Evolutionary conservation across 2,113 vertebrate species (phyloP), one percentile per base, ranked within the genome.

Genomic region (Pterocles gutturalis): DNA sequence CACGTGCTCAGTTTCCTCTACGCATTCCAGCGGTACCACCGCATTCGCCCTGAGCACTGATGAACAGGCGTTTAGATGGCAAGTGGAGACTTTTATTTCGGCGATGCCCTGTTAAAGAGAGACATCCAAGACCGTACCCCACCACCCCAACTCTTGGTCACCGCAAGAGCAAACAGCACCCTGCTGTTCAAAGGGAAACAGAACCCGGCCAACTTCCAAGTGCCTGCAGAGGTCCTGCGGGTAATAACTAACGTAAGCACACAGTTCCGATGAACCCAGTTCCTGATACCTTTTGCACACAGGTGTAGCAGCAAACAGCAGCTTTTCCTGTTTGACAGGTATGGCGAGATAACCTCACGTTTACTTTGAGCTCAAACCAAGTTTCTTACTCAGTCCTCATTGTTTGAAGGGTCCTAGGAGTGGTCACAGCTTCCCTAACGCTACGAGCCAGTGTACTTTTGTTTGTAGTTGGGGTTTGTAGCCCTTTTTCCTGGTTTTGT

Each of bases 361-460:
- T 89, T 65, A 28, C 58, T 89, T 64, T 78, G 76, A 71, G 66
- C 69, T 28, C 21, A 82, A 33, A 53, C 67, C 72, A 88, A 76
- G 58, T 29, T 67, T 73, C 92, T 90, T 89, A 91, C 67, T 92
- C 84, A 57, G 45, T 70, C 9, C 61, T 28, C 51, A 28, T 48
- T 93, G 83, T 86, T 28, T 83, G 64, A 55, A 66, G 55, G 51
- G 48, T 45, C 64, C 45, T n/a, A 73, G 83, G 82, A 87, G 78
- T 10, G 88, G 80, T n/a, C 33, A 20, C 45, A 3, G 1, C 45
- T 67, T 78, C 65, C 80, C 45, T 16, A n/a, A 22, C 1, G 38
- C 57, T 67, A n/a, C 7, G 3, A 80, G 54, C 21, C 75, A 58
- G 38, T 0, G 0, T 19, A 20, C 12, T 38, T 28, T 16, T 77